Conservation (phyloP, 2,113 vertebrate species). For the Emberiza fucata region DNA sequence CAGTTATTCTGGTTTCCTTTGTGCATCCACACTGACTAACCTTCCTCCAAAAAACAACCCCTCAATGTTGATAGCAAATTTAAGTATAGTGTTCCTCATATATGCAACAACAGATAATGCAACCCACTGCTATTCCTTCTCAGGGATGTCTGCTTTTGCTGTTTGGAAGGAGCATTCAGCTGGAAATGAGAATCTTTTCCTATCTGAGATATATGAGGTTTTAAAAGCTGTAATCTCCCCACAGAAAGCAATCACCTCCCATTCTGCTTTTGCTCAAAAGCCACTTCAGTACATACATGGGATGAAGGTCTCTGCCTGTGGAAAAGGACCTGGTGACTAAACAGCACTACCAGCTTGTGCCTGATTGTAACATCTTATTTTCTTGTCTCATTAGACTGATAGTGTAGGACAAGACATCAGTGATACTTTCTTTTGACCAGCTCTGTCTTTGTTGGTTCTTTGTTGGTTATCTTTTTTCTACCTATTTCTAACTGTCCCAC, state of each 20-base stretch:
- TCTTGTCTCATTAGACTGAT: background rate
- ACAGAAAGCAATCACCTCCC: background rate
- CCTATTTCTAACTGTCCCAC: background rate
- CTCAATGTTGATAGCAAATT: background rate
- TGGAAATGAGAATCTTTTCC: background rate
- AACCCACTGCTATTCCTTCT: background rate
- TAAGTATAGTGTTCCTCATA: background rate
- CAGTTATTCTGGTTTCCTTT: background rate
- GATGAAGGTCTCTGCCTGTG: background rate
- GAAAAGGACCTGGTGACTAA: background rate
- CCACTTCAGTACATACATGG: background rate
- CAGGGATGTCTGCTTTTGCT: background rate
- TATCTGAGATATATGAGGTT: background rate
- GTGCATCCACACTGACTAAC: background rate
- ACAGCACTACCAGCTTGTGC: background rate
- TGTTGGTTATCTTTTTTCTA: background rate
- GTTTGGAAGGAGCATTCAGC: background rate
- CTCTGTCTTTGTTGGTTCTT: background rate
- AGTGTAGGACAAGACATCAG: background rate
- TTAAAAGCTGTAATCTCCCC: background rate
- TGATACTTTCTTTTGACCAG: background rate
- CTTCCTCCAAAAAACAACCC: accelerated
- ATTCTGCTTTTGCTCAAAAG: background rate
- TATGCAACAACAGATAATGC: background rate
- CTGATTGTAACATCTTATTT: background rate